Evolutionary conservation across 2,888 invertebrate species (phyloP).

Genomic region (Melinaea menophilus): DNA sequence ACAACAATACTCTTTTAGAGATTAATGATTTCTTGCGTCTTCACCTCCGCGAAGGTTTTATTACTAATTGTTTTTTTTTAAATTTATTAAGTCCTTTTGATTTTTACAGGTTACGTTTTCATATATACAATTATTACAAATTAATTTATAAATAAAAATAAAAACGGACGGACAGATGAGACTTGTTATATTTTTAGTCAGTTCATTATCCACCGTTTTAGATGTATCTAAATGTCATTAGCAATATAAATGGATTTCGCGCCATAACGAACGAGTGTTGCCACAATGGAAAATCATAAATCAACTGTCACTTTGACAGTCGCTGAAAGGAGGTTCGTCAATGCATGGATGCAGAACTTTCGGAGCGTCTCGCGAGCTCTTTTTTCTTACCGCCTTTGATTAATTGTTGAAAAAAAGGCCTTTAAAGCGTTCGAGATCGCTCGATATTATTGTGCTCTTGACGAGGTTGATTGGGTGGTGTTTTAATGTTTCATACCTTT

Average conservation of each 20-base stretch:
- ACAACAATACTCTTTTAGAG: conserved; percentile 16
- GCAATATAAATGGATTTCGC: conserved; percentile 69
- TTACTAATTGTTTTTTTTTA: background rate
- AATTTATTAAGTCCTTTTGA: background rate
- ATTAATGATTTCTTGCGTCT: background rate
- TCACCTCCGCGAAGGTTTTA: background rate
- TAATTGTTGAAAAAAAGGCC: conserved; percentile 55
- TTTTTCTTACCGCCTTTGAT: conserved; percentile 54
- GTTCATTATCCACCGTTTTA: conserved; percentile 59
- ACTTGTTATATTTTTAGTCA: conserved; percentile 36
- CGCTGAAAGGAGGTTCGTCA: conserved; percentile 71
- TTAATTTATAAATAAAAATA: conserved; percentile 20
- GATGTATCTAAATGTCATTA: conserved; percentile 70
- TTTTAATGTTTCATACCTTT: conserved; percentile 16
- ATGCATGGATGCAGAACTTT: conserved; percentile 73
- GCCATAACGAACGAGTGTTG: conserved; percentile 69
- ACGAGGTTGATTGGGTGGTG: conserved; percentile 26
- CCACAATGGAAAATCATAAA: conserved; percentile 73
- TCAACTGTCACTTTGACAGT: conserved; percentile 72
- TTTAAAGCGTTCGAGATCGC: conserved; percentile 26
- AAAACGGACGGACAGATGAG: conserved; percentile 19
- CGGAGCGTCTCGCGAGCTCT: conserved; percentile 50
- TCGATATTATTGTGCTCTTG: conserved; percentile 27
- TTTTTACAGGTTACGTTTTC: background rate
- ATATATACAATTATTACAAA: background rate